Evolutionary conservation across 2,113 vertebrate genomes (phyloP).

Genomic region (Benitochromis conjunctus): DNA sequence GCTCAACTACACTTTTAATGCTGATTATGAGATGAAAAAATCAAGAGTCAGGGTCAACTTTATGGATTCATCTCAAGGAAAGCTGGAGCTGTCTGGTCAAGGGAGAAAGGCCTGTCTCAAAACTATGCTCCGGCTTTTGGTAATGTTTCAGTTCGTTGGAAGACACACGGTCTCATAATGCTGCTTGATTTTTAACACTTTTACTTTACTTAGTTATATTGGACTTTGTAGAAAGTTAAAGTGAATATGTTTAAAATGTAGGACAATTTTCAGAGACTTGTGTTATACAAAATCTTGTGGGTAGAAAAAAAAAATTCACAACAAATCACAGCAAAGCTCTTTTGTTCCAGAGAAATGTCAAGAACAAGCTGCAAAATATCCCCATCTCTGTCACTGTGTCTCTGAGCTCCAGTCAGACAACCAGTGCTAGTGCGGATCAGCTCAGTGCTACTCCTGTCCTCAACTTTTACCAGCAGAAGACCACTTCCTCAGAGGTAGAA

Average conservation of each 20-base stretch:
- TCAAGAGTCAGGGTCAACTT: constrained; percentile 76
- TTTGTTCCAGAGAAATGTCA: constrained; percentile 75
- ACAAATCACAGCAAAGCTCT: not conserved
- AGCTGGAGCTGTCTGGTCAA: constrained; percentile 71
- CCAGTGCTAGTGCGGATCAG: constrained; percentile 56
- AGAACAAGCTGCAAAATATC: constrained; percentile 82
- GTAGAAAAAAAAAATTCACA: not conserved
- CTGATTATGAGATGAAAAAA: constrained; percentile 73
- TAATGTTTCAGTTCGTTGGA: constrained; percentile 35
- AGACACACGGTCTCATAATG: not conserved
- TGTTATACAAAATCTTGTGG: not conserved
- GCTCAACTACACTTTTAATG: constrained; percentile 75
- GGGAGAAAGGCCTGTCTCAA: constrained; percentile 70
- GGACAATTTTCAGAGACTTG: not conserved
- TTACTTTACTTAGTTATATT: not conserved
- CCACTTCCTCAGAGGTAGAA: constrained; percentile 15
- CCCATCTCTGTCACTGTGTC: constrained; percentile 76
- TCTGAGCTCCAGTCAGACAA: constrained; percentile 65
- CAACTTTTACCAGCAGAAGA: constrained; percentile 48
- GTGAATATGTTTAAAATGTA: not conserved
- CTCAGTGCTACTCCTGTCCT: constrained; percentile 79
- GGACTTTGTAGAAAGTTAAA: not conserved
- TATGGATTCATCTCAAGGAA: constrained; percentile 52
- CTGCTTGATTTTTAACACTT: not conserved
- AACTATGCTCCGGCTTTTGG: constrained; percentile 75